phyloP scores from a whole-genome alignment of 2,113 vertebrate species.

The Cavia aperea region DNA sequence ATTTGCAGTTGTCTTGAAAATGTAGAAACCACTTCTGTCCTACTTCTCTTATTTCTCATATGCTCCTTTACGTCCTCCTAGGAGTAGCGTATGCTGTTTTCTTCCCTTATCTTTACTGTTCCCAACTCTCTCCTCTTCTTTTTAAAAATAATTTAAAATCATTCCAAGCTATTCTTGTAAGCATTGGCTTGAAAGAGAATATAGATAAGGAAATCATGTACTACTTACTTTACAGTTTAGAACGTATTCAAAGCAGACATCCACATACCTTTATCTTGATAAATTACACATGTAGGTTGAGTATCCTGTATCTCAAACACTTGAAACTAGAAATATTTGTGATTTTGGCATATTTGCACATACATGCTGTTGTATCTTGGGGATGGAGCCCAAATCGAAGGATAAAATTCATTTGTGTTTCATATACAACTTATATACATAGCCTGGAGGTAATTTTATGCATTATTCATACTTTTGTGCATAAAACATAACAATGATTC shows the following conservation, averaged over 20 bases:
- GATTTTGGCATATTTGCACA: background rate
- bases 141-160: background rate
- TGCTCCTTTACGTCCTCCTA: background rate
- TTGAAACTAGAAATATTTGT: background rate
- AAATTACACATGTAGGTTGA: background rate
- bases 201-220: conserved; percentile 5
- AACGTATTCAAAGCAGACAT: background rate
- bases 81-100: background rate
- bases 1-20: background rate
- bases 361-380: background rate
- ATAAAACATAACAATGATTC: background rate
- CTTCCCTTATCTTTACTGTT: background rate
- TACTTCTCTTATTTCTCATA: background rate
- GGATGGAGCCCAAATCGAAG: background rate
- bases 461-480: background rate
- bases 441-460: background rate
- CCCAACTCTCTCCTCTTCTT: background rate
- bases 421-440: background rate
- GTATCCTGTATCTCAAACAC: background rate
- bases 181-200: background rate
- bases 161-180: background rate
- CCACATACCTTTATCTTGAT: background rate
- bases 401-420: background rate
- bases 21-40: background rate
- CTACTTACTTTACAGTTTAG: background rate